These are phyloP conservation scores for Chymomyza amoena DNA, from an alignment of 2,888 invertebrate genomes.

Conservation along the genomic window DNA sequence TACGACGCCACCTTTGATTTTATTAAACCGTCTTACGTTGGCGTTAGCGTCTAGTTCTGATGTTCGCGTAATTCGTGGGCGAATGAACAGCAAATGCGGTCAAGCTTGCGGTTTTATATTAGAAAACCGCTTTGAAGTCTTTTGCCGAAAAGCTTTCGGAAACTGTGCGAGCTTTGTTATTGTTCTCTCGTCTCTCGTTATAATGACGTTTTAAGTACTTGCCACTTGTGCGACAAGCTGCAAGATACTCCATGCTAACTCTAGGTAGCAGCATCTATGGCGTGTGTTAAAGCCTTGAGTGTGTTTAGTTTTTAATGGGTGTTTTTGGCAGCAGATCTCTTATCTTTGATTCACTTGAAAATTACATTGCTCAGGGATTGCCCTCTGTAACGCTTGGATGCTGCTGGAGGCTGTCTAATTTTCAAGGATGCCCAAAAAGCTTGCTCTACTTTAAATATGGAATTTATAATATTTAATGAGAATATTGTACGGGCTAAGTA, in stretches of 20 bases:
- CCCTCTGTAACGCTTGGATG: background rate
- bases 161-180: constrained; percentile 7
- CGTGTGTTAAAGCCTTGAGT: constrained; percentile 48
- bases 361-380: constrained; percentile 23
- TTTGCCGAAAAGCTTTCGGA: constrained; percentile 40
- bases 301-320: constrained; percentile 49
- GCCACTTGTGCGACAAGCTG: background rate
- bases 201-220: constrained; percentile 18
- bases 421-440: background rate
- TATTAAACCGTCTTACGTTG: background rate
- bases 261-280: background rate
- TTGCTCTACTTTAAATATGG: background rate
- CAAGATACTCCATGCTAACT: too few species aligned
- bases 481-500: background rate
- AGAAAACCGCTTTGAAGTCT: constrained; percentile 46
- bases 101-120: constrained; percentile 75
- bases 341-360: constrained; percentile 61
- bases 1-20: background rate
- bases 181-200: constrained; percentile 14
- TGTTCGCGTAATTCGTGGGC: constrained; percentile 26
- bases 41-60: constrained; percentile 54
- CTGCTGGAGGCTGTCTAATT: background rate
- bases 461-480: constrained; percentile 2
- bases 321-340: constrained; percentile 50
- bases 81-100: constrained; percentile 62